Percentiles rank a stretch among this genome's conserved stretches.
Conservation (phyloP, 2,113 vertebrate genomes). For the Myxocyprinus asiaticus region DNA sequence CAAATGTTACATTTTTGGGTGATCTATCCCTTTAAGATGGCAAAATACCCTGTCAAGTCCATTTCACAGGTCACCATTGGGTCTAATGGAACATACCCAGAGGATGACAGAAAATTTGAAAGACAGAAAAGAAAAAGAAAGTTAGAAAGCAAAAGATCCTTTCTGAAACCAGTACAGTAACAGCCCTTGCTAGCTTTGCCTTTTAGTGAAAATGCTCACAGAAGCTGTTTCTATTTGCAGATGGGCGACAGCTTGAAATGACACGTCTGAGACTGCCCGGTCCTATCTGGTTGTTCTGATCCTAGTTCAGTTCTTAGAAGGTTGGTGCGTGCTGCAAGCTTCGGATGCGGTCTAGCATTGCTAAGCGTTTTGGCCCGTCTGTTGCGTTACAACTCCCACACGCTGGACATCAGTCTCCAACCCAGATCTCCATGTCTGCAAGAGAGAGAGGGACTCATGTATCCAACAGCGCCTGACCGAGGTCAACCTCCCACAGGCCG, state of each 20-base stretch:
- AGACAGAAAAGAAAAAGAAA: background rate
- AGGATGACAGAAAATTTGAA: too few species aligned
- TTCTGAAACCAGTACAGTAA: conserved; percentile 17
- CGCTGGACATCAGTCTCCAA: conserved; percentile 39
- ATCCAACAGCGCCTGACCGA: conserved; percentile 62
- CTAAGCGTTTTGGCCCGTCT: conserved; percentile 70
- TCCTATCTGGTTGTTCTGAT: background rate
- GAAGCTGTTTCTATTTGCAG: conserved; percentile 43
- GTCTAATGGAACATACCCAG: background rate
- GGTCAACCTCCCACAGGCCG: conserved; percentile 63
- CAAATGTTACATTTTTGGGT: too few species aligned
- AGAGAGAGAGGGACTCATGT: conserved; percentile 44
- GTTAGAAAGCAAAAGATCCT: background rate
- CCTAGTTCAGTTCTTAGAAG: conserved; percentile 69
- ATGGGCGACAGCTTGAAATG: conserved; percentile 27
- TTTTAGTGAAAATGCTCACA: conserved; percentile 9
- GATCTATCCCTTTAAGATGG: too few species aligned
- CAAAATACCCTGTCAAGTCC: too few species aligned
- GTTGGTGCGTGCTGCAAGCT: conserved; percentile 71
- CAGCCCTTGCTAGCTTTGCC: background rate
- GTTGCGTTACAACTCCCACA: conserved; percentile 58
- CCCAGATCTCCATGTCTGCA: background rate
- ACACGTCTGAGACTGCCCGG: conserved; percentile 15
- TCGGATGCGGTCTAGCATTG: conserved; percentile 64
- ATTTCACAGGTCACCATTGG: too few species aligned